Percentiles rank a stretch among this genome's conserved stretches.
Evolutionary conservation across 2,888 invertebrate species (phyloP).

Genomic region (Cheilosia variabilis): DNA sequence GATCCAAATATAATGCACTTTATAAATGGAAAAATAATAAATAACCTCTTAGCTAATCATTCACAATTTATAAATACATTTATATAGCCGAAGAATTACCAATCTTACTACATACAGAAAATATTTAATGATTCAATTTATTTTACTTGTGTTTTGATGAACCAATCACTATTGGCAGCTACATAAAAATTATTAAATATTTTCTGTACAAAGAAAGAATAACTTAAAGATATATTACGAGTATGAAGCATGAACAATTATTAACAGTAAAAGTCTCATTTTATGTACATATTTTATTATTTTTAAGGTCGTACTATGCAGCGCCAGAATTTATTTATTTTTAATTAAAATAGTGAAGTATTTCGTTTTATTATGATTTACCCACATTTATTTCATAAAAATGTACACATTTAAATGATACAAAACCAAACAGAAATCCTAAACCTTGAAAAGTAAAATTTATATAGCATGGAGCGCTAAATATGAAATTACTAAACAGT

Average conservation of each 20-base stretch:
- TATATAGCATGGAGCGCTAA: not conserved
- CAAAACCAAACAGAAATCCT: constrained; percentile 3
- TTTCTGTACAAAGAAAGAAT: constrained; percentile 62
- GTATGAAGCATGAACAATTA: too few relatives aligned
- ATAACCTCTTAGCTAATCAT: constrained; percentile 47
- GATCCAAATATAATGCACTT: constrained; percentile 34
- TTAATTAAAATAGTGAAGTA: too few relatives aligned
- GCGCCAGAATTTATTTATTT: too few relatives aligned
- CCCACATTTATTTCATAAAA: too few relatives aligned
- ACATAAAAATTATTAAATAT: constrained; percentile 65
- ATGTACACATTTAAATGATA: not conserved
- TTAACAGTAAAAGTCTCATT: too few relatives aligned
- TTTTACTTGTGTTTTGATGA: constrained; percentile 49
- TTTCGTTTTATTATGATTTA: too few relatives aligned
- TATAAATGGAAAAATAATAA: not conserved
- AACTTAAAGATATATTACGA: not conserved
- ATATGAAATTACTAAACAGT: constrained; percentile 31
- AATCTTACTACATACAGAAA: constrained; percentile 64
- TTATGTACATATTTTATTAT: constrained; percentile 20
- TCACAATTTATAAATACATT: constrained; percentile 73
- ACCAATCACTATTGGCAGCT: constrained; percentile 68
- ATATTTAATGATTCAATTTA: constrained; percentile 63
- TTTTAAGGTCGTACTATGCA: not conserved
- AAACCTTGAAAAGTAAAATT: not conserved
- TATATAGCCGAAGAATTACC: constrained; percentile 8